Conservation (phyloP, 2,888 invertebrate species). For the Corbicula japonica region DNA sequence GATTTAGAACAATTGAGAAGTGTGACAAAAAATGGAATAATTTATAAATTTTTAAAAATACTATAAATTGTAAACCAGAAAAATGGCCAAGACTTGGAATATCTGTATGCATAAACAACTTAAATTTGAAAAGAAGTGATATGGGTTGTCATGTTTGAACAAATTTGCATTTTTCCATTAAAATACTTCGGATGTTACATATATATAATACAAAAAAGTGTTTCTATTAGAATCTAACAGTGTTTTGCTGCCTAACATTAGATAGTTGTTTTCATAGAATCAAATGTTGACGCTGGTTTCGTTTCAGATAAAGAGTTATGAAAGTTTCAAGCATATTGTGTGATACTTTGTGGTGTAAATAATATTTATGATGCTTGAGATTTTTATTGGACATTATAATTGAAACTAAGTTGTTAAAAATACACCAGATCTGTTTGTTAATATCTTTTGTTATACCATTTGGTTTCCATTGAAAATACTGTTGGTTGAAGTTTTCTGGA, state of each 20-base stretch:
- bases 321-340: slow-evolving; percentile 34
- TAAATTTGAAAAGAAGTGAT: neutral
- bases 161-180: neutral
- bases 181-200: neutral
- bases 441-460: neutral
- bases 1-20: too few species aligned
- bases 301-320: neutral
- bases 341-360: slow-evolving; percentile 38
- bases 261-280: neutral
- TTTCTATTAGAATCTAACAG: too few species aligned
- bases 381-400: slow-evolving; percentile 13
- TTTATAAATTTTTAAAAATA: slow-evolving; percentile 1
- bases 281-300: slow-evolving; percentile 25
- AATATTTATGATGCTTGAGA: slow-evolving; percentile 40
- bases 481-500: too few species aligned
- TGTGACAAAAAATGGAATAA: too few species aligned
- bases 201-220: too few species aligned
- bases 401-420: slow-evolving; percentile 11
- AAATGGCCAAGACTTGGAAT: neutral
- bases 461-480: too few species aligned
- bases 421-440: slow-evolving; percentile 14
- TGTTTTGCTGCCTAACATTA: slow-evolving; percentile 11
- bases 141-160: neutral
- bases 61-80: neutral
- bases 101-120: neutral